phyloP scores from a whole-genome alignment of 2,888 invertebrate species.

The Acanthosepion lycidas region DNA sequence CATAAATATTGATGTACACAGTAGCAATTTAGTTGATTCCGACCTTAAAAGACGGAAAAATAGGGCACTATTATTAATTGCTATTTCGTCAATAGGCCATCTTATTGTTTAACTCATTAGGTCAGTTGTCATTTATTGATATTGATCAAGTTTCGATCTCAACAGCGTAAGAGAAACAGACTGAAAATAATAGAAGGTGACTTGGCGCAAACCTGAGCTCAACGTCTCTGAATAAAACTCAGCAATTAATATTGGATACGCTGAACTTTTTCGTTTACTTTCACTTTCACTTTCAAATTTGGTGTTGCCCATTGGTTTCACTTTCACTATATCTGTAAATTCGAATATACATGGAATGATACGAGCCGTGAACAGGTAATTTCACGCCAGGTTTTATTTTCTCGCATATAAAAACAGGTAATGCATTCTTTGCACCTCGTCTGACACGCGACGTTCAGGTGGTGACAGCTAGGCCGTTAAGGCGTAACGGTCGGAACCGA shows the following conservation, averaged over 20 bases:
- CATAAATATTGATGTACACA: too few species aligned
- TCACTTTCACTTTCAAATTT: background rate
- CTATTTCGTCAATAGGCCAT: too few species aligned
- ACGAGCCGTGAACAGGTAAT: background rate
- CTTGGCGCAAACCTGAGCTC: background rate
- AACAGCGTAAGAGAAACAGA: background rate
- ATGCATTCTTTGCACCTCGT: background rate
- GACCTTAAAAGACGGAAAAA: too few species aligned
- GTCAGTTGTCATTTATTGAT: background rate
- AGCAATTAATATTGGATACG: background rate
- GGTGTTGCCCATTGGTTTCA: background rate
- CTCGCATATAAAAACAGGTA: background rate
- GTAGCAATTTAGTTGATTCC: too few species aligned
- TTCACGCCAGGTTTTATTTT: background rate
- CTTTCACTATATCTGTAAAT: background rate
- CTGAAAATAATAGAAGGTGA: background rate
- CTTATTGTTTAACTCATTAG: background rate
- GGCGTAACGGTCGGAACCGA: background rate
- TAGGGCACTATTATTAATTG: too few species aligned
- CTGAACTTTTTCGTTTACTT: background rate
- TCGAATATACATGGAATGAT: background rate
- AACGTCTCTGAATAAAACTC: background rate
- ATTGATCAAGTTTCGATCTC: background rate
- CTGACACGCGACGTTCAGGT: background rate
- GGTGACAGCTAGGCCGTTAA: background rate